Evolutionary conservation across 2,797 vertebrate species (phyloP).

Genomic region (Brotula barbata): DNA sequence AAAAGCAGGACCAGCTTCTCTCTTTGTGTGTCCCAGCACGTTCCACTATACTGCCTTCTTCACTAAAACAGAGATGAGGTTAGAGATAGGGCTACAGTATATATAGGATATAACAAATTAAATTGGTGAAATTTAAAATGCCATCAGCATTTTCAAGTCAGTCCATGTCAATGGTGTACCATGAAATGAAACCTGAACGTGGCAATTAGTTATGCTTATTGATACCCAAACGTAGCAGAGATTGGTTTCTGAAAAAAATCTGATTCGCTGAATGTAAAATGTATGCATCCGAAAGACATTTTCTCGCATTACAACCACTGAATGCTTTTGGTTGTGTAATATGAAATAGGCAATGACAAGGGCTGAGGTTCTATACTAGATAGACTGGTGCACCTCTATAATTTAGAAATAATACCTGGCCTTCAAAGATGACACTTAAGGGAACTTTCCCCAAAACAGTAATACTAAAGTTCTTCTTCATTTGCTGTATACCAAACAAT

Average conservation of each 20-base stretch:
- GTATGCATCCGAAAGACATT: neutral
- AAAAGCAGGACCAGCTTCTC: conserved; percentile 62
- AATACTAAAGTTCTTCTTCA: neutral
- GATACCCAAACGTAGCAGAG: conserved; percentile 11
- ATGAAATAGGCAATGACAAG: neutral
- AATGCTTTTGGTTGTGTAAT: neutral
- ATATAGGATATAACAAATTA: conserved; percentile 8
- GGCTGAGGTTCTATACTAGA: neutral
- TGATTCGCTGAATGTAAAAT: conserved; percentile 15
- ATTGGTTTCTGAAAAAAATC: conserved; percentile 5
- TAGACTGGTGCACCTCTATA: neutral
- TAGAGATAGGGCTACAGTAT: conserved; percentile 14
- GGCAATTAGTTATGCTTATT: neutral
- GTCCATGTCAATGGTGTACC: too few relatives aligned
- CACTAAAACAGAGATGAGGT: conserved; percentile 27
- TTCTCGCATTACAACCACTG: neutral
- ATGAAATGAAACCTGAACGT: too few relatives aligned
- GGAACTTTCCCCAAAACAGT: neutral
- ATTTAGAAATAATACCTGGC: neutral
- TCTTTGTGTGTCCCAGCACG: conserved; percentile 61
- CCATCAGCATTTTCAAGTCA: too few relatives aligned
- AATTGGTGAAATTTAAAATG: conserved; percentile 14
- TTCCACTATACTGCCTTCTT: conserved; percentile 34
- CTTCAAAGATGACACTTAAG: neutral
- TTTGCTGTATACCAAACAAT: neutral